These are phyloP conservation scores for Ficedula albicollis DNA, from an alignment of 2,797 vertebrate genomes.

Conservation along the genomic window DNA sequence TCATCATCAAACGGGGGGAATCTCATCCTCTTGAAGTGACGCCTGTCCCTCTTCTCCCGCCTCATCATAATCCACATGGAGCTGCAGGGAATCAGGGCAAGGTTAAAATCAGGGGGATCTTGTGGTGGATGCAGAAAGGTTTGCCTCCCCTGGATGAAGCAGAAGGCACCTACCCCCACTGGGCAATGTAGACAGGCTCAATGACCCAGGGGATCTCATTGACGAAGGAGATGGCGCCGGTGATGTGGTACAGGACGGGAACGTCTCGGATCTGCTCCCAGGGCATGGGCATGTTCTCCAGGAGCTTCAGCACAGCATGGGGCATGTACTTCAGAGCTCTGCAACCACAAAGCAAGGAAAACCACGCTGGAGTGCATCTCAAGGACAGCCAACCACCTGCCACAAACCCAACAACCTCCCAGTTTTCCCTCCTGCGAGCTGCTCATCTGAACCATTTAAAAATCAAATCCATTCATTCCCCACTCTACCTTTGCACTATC, in stretches of 20 bases:
- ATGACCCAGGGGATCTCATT: constrained; percentile 99
- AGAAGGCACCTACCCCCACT: constrained; percentile 89
- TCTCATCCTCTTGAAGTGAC: constrained; percentile 98
- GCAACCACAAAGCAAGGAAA: neutral
- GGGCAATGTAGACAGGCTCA: constrained; percentile 97
- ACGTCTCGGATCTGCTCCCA: constrained; percentile 99
- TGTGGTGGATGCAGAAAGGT: fast-evolving
- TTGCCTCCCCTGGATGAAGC: neutral
- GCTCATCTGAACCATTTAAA: neutral
- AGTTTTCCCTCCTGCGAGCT: neutral
- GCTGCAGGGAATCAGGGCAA: constrained; percentile 65
- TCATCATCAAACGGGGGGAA: constrained; percentile 98
- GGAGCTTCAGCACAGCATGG: constrained; percentile 94
- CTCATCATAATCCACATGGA: constrained; percentile 99
- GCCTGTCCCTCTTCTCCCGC: constrained; percentile 93
- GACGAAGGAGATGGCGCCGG: constrained; percentile 98
- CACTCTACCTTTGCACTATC: too few relatives aligned
- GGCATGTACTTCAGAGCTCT: constrained; percentile 99
- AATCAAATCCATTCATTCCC: fast-evolving
- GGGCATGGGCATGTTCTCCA: constrained; percentile 99
- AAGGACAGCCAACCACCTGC: neutral
- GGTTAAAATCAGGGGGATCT: fast-evolving
- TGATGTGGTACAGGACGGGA: constrained; percentile 97
- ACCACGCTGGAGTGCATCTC: neutral
- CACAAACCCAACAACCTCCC: fast-evolving